Evolutionary conservation across 2,888 invertebrate genomes (phyloP).

Genomic region (Salticus scenicus): DNA sequence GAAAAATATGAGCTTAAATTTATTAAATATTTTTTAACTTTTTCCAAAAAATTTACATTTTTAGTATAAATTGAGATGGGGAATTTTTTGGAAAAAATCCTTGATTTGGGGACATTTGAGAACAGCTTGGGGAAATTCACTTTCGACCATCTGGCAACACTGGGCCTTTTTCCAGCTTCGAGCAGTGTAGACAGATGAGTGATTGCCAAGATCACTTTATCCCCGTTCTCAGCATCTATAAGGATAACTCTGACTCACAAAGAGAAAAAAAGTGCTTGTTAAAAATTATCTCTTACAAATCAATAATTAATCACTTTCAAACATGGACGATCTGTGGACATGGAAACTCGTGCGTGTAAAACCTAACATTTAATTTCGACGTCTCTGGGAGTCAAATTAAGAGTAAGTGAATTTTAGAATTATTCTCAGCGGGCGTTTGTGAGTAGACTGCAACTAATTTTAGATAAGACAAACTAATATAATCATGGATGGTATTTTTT

Average conservation of each 20-base stretch:
- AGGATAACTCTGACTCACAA: background rate
- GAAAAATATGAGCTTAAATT: no score
- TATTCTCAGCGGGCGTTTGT: background rate
- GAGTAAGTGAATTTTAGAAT: background rate
- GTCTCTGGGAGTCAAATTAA: background rate
- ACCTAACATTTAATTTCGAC: background rate
- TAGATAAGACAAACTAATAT: background rate
- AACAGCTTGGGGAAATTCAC: no score
- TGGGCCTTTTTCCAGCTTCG: constrained; percentile 26
- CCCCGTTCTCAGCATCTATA: background rate
- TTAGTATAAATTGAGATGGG: no score
- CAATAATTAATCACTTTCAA: background rate
- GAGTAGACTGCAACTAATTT: background rate
- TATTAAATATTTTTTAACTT: no score
- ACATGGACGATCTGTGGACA: background rate
- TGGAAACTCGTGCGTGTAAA: background rate
- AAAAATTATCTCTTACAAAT: background rate
- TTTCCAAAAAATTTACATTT: no score
- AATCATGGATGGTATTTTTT: background rate
- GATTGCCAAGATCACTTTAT: constrained; percentile 27
- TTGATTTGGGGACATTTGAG: no score
- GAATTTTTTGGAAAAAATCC: no score
- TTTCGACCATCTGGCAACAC: no score
- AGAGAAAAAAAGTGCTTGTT: background rate
- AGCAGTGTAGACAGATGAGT: constrained; percentile 33